Evolutionary conservation across 2,888 invertebrate species (phyloP), one percentile per base, ranked within the genome.

Genomic region (Drosophila nr. perissopoda): DNA sequence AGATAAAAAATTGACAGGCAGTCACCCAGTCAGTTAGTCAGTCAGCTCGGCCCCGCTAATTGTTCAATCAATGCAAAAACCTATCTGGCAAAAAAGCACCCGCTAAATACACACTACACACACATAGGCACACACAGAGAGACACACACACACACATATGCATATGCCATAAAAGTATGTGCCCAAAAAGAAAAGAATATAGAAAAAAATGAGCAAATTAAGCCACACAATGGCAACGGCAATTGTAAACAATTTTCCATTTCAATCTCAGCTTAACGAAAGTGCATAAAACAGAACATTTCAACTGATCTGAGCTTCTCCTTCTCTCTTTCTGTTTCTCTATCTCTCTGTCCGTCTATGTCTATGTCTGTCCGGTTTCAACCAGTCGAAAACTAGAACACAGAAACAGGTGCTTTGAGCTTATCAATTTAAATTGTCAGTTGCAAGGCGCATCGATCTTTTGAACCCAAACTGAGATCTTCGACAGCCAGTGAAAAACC

Each of bases 51-150:
- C 49, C 62, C 56, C 58, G 79, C 83, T 88, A 88, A 85, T 88
- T 85, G 85, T 80, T 85, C 88, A 85, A 85, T 85, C 88, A 85
- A 85, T 86, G 88, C 83, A 83, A 72, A 70, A 85, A 70, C n/a
- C 49, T 83, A 83, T 82, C 76, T 79, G 49, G 11, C 49, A 31
- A 31, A 63, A 31, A 31, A 53, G 25, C 46, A 46, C 21, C 48
- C 46, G 1, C 25, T 38, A 57, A 49, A 66, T 42, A 46, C 38
- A 54, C n/a, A 51, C 16, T 36, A 48, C 4, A n/a, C 2, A 34
- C 6, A 21, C 16, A 46, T 36, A 49, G 25, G 8, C 62, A 69
- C 72, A 70, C 69, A 18, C 4, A n/a, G 10, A 70, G 65, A 18
- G 6, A 18, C 5, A 18, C n/a, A 54, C 21, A 52, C 13, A 53